Conservation (phyloP, 2,797 vertebrate species). For the Limosa lapponica region DNA sequence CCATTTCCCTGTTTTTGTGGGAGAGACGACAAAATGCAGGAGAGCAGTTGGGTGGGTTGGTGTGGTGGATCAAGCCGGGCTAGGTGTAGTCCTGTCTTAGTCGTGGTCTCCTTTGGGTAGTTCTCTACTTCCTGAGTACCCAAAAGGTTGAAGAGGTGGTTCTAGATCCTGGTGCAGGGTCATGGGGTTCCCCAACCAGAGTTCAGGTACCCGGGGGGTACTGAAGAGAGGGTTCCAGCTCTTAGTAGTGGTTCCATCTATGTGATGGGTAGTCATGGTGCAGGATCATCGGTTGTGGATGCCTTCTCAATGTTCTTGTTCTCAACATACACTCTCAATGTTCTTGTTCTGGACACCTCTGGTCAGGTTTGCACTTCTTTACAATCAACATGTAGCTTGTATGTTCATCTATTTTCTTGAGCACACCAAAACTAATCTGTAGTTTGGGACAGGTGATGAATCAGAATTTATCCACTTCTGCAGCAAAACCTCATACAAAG, state of each 20-base stretch:
- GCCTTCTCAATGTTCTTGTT: background rate
- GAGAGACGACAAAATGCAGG: background rate
- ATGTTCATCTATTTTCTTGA: background rate
- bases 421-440: background rate
- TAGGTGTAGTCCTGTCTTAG: background rate
- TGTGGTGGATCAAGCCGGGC: background rate
- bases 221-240: background rate
- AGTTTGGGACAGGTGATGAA: background rate
- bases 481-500: background rate
- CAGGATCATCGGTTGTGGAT: background rate
- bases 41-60: background rate
- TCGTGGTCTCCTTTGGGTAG: background rate
- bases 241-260: background rate
- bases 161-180: background rate
- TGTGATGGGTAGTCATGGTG: background rate
- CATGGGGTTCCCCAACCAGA: background rate
- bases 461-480: background rate
- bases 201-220: fast-evolving
- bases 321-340: background rate
- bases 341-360: background rate
- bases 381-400: background rate
- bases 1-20: background rate
- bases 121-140: background rate
- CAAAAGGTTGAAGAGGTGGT: background rate
- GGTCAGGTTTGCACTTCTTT: background rate